A percentile compares a stretch with the other conserved stretches of the same genome.
phyloP scores from a whole-genome alignment of 2,888 invertebrate species.

The Encarsia formosa region DNA sequence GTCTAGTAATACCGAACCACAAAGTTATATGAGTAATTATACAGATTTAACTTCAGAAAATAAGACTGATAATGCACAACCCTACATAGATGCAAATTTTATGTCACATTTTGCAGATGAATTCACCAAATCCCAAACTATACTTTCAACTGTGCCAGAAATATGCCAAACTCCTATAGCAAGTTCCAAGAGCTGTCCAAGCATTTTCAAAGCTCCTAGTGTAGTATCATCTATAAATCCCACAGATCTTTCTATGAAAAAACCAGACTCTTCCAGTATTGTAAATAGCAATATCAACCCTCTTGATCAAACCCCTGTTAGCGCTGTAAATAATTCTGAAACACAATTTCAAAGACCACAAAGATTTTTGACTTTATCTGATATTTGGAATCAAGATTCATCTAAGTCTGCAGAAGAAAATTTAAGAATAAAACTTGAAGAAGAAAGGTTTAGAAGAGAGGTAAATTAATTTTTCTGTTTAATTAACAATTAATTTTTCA shows the following conservation, averaged over 20 bases:
- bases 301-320: background rate
- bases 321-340: conserved; percentile 6
- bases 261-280: conserved; percentile 26
- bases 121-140: conserved; percentile 12
- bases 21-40: conserved; percentile 9
- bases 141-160: background rate
- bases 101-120: conserved; percentile 12
- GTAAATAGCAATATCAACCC: background rate
- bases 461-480: conserved; percentile 50
- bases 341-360: conserved; percentile 30
- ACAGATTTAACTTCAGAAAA: conserved; percentile 4
- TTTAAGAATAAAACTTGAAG: conserved; percentile 59
- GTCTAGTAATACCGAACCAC: no score
- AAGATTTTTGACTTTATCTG: conserved; percentile 57
- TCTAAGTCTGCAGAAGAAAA: conserved; percentile 45
- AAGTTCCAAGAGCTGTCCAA: conserved; percentile 18
- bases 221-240: conserved; percentile 7
- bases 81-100: conserved; percentile 11
- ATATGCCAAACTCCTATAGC: conserved; percentile 4
- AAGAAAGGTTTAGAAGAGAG: conserved; percentile 72
- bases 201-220: conserved; percentile 17
- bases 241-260: conserved; percentile 3
- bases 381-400: conserved; percentile 60
- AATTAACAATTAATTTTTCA: conserved; percentile 14
- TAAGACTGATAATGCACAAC: conserved; percentile 7